Evolutionary conservation across 2,113 vertebrate genomes (phyloP).

Genomic region (Salvelinus namaycush): DNA sequence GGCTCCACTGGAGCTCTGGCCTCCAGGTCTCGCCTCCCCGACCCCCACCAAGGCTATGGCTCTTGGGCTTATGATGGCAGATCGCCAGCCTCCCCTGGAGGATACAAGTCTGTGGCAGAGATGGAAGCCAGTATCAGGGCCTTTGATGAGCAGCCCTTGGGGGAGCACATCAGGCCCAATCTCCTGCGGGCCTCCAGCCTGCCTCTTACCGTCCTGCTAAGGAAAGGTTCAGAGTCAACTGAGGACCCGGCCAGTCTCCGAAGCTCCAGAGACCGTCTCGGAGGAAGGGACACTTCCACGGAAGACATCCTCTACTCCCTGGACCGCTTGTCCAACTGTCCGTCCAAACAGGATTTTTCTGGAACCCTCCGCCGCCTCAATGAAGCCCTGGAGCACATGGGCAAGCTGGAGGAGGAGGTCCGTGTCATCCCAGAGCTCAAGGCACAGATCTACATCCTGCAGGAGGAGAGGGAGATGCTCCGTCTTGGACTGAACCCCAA

Average conservation of each 20-base stretch:
- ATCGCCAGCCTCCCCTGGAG: conserved; percentile 14
- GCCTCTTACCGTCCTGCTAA: conserved; percentile 79
- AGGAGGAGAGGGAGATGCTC: conserved; percentile 64
- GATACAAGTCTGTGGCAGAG: conserved; percentile 59
- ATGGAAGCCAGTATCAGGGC: conserved; percentile 67
- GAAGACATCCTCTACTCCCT: conserved; percentile 52
- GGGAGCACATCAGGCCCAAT: conserved; percentile 79
- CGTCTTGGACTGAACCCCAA: conserved; percentile 54
- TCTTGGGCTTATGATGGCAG: conserved; percentile 43
- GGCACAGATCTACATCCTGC: conserved; percentile 69
- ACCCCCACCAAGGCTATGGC: conserved; percentile 59
- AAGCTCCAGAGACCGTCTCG: conserved; percentile 52
- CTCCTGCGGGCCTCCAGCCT: conserved; percentile 90
- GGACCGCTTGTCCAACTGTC: conserved; percentile 36
- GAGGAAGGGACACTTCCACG: conserved; percentile 36
- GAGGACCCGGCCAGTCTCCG: conserved; percentile 62
- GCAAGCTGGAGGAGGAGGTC: conserved; percentile 68
- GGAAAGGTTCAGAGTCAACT: conserved; percentile 57
- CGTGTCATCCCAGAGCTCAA: conserved; percentile 71
- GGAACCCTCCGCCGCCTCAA: conserved; percentile 63
- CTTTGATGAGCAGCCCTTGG: conserved; percentile 69
- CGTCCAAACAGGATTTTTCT: conserved; percentile 37
- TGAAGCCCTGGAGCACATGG: conserved; percentile 62
- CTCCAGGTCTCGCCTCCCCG: conserved; percentile 65
- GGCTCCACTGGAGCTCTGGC: conserved; percentile 71